phyloP scores from a whole-genome alignment of 2,888 invertebrate species.

The Thyatira batis region DNA sequence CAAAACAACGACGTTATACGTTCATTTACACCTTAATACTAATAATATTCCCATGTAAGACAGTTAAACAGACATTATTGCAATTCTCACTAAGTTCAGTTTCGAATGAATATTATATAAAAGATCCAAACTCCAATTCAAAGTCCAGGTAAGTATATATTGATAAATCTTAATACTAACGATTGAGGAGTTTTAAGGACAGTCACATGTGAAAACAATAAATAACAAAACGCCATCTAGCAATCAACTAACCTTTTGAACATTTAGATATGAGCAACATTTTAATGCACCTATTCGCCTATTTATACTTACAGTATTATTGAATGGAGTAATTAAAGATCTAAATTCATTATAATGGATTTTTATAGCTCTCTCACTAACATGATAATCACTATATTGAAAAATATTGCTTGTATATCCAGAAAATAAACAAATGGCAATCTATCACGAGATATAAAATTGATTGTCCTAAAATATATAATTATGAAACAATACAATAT shows the following conservation, averaged over 20 bases:
- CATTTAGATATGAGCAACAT: background rate
- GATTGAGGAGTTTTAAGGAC: background rate
- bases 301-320: background rate
- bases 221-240: background rate
- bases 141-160: conserved; percentile 2
- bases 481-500: too few species aligned
- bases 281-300: background rate
- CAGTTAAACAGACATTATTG: conserved; percentile 72
- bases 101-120: conserved; percentile 7
- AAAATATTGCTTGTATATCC: background rate
- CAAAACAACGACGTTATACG: conserved; percentile 22
- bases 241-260: background rate
- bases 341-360: background rate
- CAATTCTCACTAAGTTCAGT: conserved; percentile 62
- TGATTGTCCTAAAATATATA: background rate
- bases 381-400: background rate
- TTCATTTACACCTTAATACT: conserved; percentile 34
- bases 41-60: conserved; percentile 33
- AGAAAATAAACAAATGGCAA: background rate
- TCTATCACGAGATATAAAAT: background rate
- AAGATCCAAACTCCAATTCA: background rate
- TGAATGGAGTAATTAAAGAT: background rate
- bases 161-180: background rate
- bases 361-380: too few species aligned
- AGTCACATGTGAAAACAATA: background rate